These are phyloP conservation scores for Anoura caudifer DNA, from an alignment of 2,113 vertebrate genomes.

Conservation along the genomic window DNA sequence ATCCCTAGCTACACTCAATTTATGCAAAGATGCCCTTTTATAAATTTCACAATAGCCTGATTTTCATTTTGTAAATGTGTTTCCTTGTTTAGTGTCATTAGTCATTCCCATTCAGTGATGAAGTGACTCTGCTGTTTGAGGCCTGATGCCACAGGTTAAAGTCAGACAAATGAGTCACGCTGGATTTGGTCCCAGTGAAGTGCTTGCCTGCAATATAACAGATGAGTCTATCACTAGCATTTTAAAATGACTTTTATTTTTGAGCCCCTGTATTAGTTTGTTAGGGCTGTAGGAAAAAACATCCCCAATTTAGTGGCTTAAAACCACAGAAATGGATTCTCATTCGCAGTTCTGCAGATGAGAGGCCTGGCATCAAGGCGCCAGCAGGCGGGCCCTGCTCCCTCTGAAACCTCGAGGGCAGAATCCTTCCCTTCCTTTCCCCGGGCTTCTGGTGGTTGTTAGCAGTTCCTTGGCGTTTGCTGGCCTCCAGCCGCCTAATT, in stretches of 20 bases:
- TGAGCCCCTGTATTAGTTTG: neutral
- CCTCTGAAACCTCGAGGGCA: neutral
- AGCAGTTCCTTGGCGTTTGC: neutral
- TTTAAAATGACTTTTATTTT: neutral
- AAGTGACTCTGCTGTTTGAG: conserved; percentile 30
- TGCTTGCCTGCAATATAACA: neutral
- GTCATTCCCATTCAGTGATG: neutral
- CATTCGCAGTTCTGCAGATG: neutral
- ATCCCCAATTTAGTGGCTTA: neutral
- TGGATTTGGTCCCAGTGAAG: neutral
- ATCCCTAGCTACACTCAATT: neutral
- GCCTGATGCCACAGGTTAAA: conserved; percentile 12
- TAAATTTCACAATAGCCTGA: conserved; percentile 15
- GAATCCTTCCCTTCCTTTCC: neutral
- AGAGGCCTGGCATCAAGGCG: neutral
- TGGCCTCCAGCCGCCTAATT: neutral
- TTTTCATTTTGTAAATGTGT: conserved; percentile 48
- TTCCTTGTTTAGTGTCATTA: neutral
- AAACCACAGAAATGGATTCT: neutral
- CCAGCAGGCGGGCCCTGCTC: fast-evolving
- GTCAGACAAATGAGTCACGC: conserved; percentile 58
- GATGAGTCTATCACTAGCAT: neutral
- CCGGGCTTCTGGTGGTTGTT: neutral
- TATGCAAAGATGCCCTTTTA: conserved; percentile 42
- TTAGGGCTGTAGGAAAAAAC: neutral